phyloP scores from a whole-genome alignment of 2,113 vertebrate species.

The Gymnorhina tibicen region DNA sequence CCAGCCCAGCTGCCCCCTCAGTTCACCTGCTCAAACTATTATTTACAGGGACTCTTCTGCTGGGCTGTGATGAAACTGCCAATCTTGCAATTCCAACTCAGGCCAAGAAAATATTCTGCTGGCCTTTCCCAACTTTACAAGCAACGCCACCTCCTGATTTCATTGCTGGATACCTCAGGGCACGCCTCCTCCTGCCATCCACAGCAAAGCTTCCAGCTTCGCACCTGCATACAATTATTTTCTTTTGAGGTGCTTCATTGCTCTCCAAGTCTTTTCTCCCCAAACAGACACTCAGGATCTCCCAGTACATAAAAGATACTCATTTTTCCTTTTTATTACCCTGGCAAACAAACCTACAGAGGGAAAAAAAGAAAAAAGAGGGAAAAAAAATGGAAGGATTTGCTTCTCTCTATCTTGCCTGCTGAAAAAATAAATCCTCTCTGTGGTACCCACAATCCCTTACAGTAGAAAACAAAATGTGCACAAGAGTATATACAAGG shows the following conservation, averaged over 20 bases:
- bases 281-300: accelerated
- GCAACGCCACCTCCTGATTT: background rate
- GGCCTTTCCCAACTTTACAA: background rate
- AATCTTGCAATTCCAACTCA: background rate
- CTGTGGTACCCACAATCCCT: background rate
- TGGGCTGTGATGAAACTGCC: background rate
- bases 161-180: background rate
- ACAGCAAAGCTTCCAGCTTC: background rate
- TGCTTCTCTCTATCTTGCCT: background rate
- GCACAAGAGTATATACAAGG: background rate
- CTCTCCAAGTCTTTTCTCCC: background rate
- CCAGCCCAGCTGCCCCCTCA: background rate
- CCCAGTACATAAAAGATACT: background rate
- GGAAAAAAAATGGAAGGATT: background rate
- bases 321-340: background rate
- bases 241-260: background rate
- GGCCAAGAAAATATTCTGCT: background rate
- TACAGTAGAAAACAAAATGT: background rate
- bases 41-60: background rate
- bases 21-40: background rate
- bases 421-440: background rate
- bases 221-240: background rate
- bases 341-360: background rate
- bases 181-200: background rate
- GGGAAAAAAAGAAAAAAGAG: too few species aligned